Evolutionary conservation across 1,140 invertebrate species (phyloP).

Genomic region (Vollenhovia emeryi): DNA sequence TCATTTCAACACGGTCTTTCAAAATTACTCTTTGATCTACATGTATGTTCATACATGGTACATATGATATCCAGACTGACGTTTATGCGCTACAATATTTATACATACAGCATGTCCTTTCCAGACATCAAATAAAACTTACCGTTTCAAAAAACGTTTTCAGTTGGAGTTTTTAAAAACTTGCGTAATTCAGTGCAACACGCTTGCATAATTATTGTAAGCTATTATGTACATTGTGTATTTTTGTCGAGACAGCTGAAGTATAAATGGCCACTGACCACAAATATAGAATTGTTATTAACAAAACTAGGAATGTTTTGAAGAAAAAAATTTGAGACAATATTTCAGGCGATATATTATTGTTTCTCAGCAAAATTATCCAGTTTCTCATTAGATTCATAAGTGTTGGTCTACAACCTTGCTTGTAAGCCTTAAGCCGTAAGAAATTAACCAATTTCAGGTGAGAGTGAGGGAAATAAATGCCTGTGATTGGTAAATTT

Average conservation of each 20-base stretch:
- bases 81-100: not conserved
- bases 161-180: not conserved
- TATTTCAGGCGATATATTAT: not conserved
- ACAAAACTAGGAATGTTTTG: not conserved
- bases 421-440: too few species aligned
- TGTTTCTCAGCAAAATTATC: not conserved
- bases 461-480: too few species aligned
- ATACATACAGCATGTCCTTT: not conserved
- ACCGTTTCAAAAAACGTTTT: not conserved
- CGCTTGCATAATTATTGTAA: not conserved
- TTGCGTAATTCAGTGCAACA: not conserved
- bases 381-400: not conserved
- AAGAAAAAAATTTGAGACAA: not conserved
- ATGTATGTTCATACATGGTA: not conserved
- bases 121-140: not conserved
- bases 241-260: not conserved
- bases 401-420: too few species aligned
- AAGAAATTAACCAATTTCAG: too few species aligned
- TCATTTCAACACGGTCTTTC: not conserved
- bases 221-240: not conserved
- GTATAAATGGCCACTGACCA: too few species aligned
- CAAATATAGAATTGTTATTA: not conserved
- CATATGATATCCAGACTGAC: too few species aligned
- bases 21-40: not conserved
- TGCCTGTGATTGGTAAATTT: too few species aligned